Evolutionary conservation across 30 jellyfish, hydroid and myxozoan genomes (phyloP).

Genomic region (Aurelia sp.): DNA sequence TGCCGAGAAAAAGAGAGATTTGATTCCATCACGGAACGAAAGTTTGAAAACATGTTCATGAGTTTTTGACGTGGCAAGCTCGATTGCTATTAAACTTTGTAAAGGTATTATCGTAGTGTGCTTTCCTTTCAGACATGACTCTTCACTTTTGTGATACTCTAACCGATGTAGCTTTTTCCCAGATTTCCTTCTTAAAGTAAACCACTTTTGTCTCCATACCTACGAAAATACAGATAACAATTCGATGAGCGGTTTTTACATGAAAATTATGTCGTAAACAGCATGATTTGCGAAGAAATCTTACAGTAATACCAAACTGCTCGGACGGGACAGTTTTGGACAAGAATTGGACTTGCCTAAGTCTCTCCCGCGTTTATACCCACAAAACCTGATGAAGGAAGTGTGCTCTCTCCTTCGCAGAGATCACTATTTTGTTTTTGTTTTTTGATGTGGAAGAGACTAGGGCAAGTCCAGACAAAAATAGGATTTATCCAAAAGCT

Average conservation of each 20-base stretch:
- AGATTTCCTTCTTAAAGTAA: slow-evolving; percentile 89
- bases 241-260: too few species aligned
- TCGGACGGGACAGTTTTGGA: too few species aligned
- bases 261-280: background rate
- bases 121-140: slow-evolving; percentile 78
- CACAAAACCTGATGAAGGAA: too few species aligned
- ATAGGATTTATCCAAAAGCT: too few species aligned
- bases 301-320: too few species aligned
- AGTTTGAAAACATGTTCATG: slow-evolving; percentile 71
- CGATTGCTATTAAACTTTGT: slow-evolving; percentile 65
- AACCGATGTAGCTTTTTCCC: slow-evolving; percentile 80
- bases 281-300: background rate
- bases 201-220: slow-evolving; percentile 98
- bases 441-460: too few species aligned
- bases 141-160: slow-evolving; percentile 92
- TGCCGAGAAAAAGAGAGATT: slow-evolving; percentile 71
- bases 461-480: too few species aligned
- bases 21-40: slow-evolving; percentile 75
- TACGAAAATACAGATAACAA: background rate
- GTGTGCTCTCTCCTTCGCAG: too few species aligned
- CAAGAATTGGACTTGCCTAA: too few species aligned
- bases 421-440: too few species aligned
- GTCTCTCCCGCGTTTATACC: too few species aligned
- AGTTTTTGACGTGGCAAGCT: slow-evolving; percentile 74
- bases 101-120: slow-evolving; percentile 89